A percentile compares a stretch with the other conserved stretches of the same genome.
phyloP scores from a whole-genome alignment of 2,113 vertebrate genomes.

The Takifugu bimaculatus region DNA sequence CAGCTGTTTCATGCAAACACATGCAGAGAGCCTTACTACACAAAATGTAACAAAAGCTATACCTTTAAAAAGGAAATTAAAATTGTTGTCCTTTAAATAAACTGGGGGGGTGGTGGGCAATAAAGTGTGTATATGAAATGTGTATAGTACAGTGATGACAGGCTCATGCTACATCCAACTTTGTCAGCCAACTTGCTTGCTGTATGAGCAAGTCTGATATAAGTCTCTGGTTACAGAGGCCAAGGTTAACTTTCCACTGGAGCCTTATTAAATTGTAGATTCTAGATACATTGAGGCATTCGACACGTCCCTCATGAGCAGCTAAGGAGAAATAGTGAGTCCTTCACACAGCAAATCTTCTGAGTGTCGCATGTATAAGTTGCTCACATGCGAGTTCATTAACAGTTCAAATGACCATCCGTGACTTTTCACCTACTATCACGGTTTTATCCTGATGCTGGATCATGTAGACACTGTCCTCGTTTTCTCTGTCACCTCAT shows the following conservation, averaged over 20 bases:
- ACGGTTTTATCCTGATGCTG: background rate
- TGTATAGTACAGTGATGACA: background rate
- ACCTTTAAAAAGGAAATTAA: background rate
- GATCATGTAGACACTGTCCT: background rate
- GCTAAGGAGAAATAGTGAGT: background rate
- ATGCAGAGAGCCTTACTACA: background rate
- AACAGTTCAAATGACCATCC: background rate
- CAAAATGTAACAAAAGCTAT: background rate
- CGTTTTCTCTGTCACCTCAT: background rate
- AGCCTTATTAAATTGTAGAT: background rate
- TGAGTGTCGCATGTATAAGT: background rate
- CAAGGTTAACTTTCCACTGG: background rate
- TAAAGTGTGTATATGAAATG: background rate
- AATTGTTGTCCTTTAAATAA: background rate
- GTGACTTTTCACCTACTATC: background rate
- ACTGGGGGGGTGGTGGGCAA: background rate
- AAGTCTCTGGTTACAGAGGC: background rate
- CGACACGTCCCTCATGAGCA: background rate
- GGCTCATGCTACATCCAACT: background rate
- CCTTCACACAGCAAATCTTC: background rate
- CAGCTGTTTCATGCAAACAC: background rate
- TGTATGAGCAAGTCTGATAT: background rate
- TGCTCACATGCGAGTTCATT: background rate
- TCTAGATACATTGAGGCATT: background rate
- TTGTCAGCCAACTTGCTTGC: background rate